A percentile compares a stretch with the other conserved stretches of the same genome.
These are phyloP conservation scores for Lethenteron reissneri DNA, from an alignment of 2,113 vertebrate species.

Conservation along the genomic window DNA sequence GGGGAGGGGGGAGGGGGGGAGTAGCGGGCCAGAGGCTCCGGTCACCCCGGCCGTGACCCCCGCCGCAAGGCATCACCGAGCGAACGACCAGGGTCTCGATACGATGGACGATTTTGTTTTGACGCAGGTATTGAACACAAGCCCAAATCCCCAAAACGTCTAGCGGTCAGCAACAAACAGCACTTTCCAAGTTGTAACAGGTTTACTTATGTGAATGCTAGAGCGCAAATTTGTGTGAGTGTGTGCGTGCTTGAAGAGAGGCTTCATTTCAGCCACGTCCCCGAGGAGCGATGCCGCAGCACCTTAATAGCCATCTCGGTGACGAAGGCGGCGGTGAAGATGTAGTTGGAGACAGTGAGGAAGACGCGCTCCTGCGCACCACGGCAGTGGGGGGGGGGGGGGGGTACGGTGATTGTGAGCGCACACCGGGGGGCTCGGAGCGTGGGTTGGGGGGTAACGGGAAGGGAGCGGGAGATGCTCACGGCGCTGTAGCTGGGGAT, in stretches of 20 bases:
- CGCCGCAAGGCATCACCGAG: no score
- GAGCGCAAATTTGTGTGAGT: no score
- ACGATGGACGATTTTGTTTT: no score
- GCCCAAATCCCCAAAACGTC: no score
- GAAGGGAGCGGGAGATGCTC: constrained; percentile 16
- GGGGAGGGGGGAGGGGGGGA: constrained; percentile 7
- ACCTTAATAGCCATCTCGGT: constrained; percentile 93
- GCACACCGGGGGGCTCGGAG: background rate
- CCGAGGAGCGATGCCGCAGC: constrained; percentile 11
- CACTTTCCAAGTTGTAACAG: no score
- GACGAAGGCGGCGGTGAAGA: constrained; percentile 88
- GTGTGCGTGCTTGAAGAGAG: no score
- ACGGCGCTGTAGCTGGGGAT: constrained; percentile 83
- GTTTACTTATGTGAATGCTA: no score
- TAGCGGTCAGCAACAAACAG: no score
- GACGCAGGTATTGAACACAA: no score
- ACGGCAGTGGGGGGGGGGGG: background rate
- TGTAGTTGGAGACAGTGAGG: constrained; percentile 84
- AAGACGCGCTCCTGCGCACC: constrained; percentile 56
- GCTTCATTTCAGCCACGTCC: no score
- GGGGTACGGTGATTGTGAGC: background rate
- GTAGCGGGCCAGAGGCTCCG: background rate
- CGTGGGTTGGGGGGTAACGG: background rate
- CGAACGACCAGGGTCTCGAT: no score
- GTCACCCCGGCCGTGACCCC: background rate